Conservation (phyloP, 2,113 vertebrate species). For the cattle (Bos taurus) region ARS-UCD2.0 NC_037339.1:79284001-79284500, state of each 20-base stretch:
- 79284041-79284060: neutral
- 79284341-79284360: neutral
- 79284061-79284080: neutral
- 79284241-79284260: conserved; percentile 19
- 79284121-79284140: fast-evolving
- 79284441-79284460: neutral
- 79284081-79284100: neutral
- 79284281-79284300: neutral
- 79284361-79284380: neutral
- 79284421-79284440: neutral
- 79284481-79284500: neutral
- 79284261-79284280: neutral
- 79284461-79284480: neutral
- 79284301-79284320: neutral
- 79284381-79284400: neutral
- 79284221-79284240: neutral
- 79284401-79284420: neutral
- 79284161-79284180: neutral
- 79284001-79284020: neutral
- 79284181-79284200: neutral
- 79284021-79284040: neutral
- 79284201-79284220: neutral
- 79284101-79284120: fast-evolving
- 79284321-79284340: neutral
- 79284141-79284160: neutral